Conservation (phyloP, 2,888 invertebrate genomes). For the Euphydryas editha region DNA sequence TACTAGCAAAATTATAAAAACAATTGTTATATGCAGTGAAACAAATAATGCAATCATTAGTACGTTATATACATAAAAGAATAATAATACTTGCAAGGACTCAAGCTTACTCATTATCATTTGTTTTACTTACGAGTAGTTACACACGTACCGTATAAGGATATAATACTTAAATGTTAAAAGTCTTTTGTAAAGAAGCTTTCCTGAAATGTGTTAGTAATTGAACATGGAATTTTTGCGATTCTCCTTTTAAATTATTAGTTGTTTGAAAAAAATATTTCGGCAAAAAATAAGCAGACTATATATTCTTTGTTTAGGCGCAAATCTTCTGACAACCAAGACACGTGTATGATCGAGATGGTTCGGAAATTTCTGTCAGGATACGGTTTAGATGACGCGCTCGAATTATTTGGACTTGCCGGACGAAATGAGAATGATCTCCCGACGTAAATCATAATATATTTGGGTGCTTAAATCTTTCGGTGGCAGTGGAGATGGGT, state of each 20-base stretch:
- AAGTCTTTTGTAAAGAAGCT: too few species aligned
- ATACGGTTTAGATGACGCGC: conserved; percentile 66
- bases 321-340: conserved; percentile 60
- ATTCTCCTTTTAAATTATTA: not conserved
- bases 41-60: too few species aligned
- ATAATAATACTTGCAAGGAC: too few species aligned
- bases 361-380: conserved; percentile 76
- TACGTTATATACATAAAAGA: too few species aligned
- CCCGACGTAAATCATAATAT: conserved; percentile 59
- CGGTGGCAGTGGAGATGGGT: conserved; percentile 26
- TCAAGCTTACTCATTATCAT: too few species aligned
- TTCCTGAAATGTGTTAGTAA: too few species aligned
- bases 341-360: conserved; percentile 61
- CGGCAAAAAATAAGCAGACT: not conserved
- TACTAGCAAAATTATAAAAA: too few species aligned
- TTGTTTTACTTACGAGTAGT: too few species aligned
- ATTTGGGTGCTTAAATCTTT: conserved; percentile 33
- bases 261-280: not conserved
- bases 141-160: too few species aligned
- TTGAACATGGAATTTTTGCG: not conserved
- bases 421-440: conserved; percentile 59
- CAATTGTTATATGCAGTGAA: too few species aligned
- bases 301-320: conserved; percentile 65
- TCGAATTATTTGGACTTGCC: conserved; percentile 66
- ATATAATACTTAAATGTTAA: too few species aligned